phyloP scores from a whole-genome alignment of 2,888 invertebrate genomes.

The Eremobia ochroleuca region DNA sequence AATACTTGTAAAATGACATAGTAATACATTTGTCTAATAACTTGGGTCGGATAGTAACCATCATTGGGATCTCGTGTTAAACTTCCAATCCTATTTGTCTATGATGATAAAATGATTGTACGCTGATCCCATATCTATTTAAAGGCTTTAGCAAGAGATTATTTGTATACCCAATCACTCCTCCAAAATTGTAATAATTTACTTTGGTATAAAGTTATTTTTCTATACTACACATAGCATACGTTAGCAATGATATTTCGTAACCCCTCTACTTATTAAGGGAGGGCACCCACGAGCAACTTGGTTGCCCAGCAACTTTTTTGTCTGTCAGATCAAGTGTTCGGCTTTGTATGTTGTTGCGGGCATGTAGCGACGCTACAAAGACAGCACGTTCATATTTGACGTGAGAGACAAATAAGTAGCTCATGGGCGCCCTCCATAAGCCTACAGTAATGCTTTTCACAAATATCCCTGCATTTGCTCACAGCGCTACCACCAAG shows the following conservation, averaged over 20 bases:
- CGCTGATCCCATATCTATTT: conserved; percentile 21
- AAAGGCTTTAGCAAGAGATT: conserved; percentile 19
- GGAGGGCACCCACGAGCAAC: background rate
- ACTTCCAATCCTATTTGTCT: conserved; percentile 42
- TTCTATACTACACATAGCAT: conserved; percentile 44
- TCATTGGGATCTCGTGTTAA: conserved; percentile 26
- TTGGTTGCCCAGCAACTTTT: background rate
- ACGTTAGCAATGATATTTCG: conserved; percentile 5
- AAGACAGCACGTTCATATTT: background rate
- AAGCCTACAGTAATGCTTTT: conserved; percentile 34
- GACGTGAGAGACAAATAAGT: background rate
- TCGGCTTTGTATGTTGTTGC: background rate
- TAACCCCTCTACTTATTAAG: background rate
- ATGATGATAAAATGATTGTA: conserved; percentile 9
- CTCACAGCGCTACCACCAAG: conserved; percentile 52
- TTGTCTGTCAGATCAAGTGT: background rate
- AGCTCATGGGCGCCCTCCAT: background rate
- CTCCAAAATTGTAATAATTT: conserved; percentile 30
- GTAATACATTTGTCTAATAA: background rate
- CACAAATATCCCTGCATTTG: conserved; percentile 38
- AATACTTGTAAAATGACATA: background rate
- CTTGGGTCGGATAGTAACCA: background rate
- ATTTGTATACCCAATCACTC: conserved; percentile 14
- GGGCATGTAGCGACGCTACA: background rate
- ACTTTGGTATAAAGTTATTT: conserved; percentile 41